These are phyloP conservation scores for Stylophora pistillata DNA, from an alignment of 64 coral and sea anemone species.

Conservation along the genomic window DNA sequence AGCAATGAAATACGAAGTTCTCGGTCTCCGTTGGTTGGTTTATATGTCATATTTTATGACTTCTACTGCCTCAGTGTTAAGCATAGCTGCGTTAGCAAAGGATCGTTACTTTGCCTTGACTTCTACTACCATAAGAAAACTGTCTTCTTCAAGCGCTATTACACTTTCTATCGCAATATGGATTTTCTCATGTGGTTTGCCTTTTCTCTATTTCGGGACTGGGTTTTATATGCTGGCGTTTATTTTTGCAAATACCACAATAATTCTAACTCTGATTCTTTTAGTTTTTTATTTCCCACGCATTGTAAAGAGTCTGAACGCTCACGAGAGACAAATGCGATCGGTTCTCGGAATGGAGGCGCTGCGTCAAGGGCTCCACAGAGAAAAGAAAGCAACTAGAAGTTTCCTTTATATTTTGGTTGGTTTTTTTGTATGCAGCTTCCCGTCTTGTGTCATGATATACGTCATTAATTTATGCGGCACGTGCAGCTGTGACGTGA, in stretches of 20 bases:
- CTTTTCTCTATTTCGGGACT: constrained; percentile 55
- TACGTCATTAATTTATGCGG: constrained; percentile 71
- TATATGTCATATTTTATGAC: constrained; percentile 83
- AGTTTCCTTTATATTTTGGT: constrained; percentile 59
- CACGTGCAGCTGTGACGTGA: constrained; percentile 57
- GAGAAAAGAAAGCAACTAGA: constrained; percentile 57
- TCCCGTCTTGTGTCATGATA: constrained; percentile 65
- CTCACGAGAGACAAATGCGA: constrained; percentile 11
- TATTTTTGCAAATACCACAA: constrained; percentile 65
- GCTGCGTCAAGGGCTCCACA: not conserved
- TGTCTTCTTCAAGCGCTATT: constrained; percentile 13
- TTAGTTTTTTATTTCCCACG: constrained; percentile 41
- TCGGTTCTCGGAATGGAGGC: not conserved
- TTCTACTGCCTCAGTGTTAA: constrained; percentile 72
- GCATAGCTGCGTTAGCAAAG: constrained; percentile 73
- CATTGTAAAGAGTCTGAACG: constrained; percentile 48
- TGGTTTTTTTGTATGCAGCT: constrained; percentile 40
- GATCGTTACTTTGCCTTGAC: constrained; percentile 65
- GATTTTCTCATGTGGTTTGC: constrained; percentile 20
- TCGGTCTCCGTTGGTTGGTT: constrained; percentile 57
- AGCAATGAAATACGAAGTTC: constrained; percentile 49
- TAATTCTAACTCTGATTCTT: constrained; percentile 26
- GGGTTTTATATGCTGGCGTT: constrained; percentile 61
- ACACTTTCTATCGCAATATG: constrained; percentile 52
- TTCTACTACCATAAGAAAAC: constrained; percentile 22